phyloP scores from a whole-genome alignment of 2,113 vertebrate genomes.

The Talpa occidentalis region DNA sequence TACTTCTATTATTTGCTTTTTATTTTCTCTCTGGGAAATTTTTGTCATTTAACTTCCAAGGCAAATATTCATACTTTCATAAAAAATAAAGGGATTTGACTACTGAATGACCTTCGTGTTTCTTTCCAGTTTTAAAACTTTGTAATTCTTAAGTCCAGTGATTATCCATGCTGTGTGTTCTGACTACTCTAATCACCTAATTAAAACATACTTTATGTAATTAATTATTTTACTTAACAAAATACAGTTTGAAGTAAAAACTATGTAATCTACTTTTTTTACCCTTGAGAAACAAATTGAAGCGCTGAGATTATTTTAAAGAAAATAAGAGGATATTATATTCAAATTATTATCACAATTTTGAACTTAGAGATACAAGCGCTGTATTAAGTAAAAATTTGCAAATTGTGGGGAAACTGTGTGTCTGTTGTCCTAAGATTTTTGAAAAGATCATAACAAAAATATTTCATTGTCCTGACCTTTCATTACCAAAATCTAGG shows the following conservation, averaged over 20 bases:
- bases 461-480: conserved; percentile 58
- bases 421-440: neutral
- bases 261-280: neutral
- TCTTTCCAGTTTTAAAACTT: neutral
- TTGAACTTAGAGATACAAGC: neutral
- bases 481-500: conserved; percentile 63
- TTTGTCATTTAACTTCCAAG: neutral
- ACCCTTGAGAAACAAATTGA: neutral
- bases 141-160: neutral
- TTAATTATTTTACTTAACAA: conserved; percentile 13
- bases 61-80: neutral
- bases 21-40: neutral
- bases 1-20: neutral
- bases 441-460: neutral
- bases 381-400: neutral
- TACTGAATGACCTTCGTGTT: neutral
- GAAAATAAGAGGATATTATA: neutral
- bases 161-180: neutral
- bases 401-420: neutral
- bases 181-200: neutral
- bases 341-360: neutral
- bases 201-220: neutral
- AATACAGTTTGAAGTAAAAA: neutral
- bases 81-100: neutral
- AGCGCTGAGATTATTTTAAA: neutral